Evolutionary conservation across 2,888 invertebrate species (phyloP).

Genomic region (Lithosia quadra): DNA sequence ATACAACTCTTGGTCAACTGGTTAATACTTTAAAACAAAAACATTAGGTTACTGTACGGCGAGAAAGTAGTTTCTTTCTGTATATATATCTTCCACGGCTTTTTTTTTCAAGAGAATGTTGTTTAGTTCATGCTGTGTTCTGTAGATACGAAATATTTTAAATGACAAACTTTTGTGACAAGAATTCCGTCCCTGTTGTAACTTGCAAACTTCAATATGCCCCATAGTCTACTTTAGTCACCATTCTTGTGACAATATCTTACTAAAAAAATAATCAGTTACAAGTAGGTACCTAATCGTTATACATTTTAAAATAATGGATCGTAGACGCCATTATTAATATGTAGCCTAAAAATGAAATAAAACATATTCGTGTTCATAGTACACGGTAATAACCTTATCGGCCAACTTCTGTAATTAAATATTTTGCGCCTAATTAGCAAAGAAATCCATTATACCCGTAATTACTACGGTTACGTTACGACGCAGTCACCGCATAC

Average conservation of each 20-base stretch:
- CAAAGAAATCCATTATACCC: not conserved
- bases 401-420: conserved; percentile 7
- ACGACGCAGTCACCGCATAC: not conserved
- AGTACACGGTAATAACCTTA: not conserved
- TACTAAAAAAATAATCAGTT: not conserved
- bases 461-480: not conserved
- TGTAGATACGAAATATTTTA: not conserved
- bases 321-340: not conserved
- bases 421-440: not conserved
- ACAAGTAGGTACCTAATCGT: not conserved
- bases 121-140: not conserved
- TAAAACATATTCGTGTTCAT: not conserved
- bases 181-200: not conserved
- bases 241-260: not conserved
- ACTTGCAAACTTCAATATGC: not conserved
- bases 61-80: not conserved
- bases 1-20: too few species aligned
- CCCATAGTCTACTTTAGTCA: not conserved
- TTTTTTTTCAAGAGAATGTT: not conserved
- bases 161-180: too few species aligned
- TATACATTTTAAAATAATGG: not conserved
- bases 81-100: not conserved
- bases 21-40: not conserved
- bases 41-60: too few species aligned
- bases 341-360: not conserved